Percentiles rank a stretch among this genome's conserved stretches.
Conservation (phyloP, 2,888 invertebrate genomes). For the Tenodera sinensis region DNA sequence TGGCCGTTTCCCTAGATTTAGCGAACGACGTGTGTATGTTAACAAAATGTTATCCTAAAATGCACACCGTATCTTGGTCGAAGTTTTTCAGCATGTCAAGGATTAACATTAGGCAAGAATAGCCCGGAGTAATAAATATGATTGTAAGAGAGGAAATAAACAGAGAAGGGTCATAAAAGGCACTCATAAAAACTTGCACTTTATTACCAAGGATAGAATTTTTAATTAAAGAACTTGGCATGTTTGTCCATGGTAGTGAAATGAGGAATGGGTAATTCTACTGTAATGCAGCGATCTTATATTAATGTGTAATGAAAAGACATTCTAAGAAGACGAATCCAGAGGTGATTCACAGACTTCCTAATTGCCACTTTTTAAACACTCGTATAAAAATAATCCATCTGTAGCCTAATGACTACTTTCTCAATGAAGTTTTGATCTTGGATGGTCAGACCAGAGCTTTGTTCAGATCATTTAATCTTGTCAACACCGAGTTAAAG, state of each 20-base stretch:
- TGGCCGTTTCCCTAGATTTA: too few species aligned
- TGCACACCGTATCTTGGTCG: background rate
- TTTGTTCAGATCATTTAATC: too few species aligned
- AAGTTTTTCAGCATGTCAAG: background rate
- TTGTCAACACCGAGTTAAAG: too few species aligned
- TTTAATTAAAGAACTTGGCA: constrained; percentile 26
- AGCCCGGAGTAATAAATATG: background rate
- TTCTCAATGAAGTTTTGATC: too few species aligned
- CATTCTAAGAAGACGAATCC: too few species aligned
- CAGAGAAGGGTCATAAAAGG: background rate
- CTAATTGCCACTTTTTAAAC: too few species aligned
- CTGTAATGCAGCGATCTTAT: background rate
- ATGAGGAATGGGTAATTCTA: background rate
- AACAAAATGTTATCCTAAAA: background rate
- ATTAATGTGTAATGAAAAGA: background rate
- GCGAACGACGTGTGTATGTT: too few species aligned
- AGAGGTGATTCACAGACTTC: too few species aligned
- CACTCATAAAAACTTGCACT: background rate
- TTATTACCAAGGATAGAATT: constrained; percentile 21
- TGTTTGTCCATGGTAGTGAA: background rate
- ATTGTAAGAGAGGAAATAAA: background rate
- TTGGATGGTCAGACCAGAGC: too few species aligned
- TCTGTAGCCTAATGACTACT: too few species aligned
- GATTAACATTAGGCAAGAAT: background rate
- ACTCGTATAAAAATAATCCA: too few species aligned